Evolutionary conservation across 2,797 vertebrate genomes (phyloP), one percentile per base, ranked within the genome.

Genomic region (Poecilia velifera): DNA sequence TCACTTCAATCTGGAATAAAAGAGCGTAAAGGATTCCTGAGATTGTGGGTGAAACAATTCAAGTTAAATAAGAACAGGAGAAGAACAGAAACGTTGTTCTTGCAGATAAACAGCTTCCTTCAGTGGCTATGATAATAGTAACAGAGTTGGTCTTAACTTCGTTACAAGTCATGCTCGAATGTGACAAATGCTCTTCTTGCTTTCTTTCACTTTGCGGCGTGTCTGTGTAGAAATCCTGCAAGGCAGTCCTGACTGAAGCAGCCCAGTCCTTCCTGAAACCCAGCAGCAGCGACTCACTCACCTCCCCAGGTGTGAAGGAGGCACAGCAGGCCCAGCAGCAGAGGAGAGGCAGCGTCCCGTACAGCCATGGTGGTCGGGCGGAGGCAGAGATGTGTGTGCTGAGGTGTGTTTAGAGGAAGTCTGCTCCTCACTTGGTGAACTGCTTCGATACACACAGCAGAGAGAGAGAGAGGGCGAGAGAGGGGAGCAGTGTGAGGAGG

Each of bases 271-370:
- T 36, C 4, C 57, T 31, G 10, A 36, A n/a, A 1, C 76, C 28
- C 73, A 28, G 13, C n/a, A 43, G 47, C 55, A 16, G n/a, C 10
- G 43, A 6, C 39, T 51, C 55, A 87, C 94, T 93, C 91, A 95
- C 95, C 95, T 94, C 87, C 78, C 81, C 90, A 93, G 87, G 92
- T 91, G 91, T 82, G 88, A 39, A 82, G 75, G 74, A 94, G 84
- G 55, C 92, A 1, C 77, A 92, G 59, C 14, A 95, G 91, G 84
- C 87, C 92, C 47, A 83, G 76, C 66, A 92, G 85, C 64, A 93
- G 85, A 53, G 89, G 83, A 79, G 75, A 84, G 51, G 73, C 78
- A 36, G 62, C 34, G 84, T 82, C 76, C 80, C 77, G 86, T 74
- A 73, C 79, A 90, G 88, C 90, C 95, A 95, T 95, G 90, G 80